A percentile compares a stretch with the other conserved stretches of the same genome.
Evolutionary conservation across 1,140 invertebrate species (phyloP).

Genomic region (Drosophila pseudoananassae): DNA sequence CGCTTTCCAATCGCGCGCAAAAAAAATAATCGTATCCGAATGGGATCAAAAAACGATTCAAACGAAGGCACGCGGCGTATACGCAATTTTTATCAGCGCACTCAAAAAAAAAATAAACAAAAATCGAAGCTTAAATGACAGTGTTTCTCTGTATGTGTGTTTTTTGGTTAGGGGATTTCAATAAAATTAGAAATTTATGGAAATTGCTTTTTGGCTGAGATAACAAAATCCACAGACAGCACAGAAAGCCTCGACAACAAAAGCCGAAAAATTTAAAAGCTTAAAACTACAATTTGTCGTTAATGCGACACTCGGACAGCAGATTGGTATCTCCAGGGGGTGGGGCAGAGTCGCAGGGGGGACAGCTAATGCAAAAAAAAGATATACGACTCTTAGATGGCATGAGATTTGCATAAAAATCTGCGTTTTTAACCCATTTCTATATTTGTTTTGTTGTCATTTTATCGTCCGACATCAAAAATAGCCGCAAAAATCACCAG

Average conservation of each 20-base stretch:
- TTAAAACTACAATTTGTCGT: conserved; percentile 80
- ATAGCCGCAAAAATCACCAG: conserved; percentile 8
- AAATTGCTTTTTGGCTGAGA: conserved; percentile 67
- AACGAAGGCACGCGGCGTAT: conserved; percentile 58
- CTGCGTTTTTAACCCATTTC: conserved; percentile 45
- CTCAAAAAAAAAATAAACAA: conserved; percentile 25
- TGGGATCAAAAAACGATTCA: conserved; percentile 21
- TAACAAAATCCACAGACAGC: conserved; percentile 51
- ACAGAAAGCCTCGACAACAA: conserved; percentile 35
- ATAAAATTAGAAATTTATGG: conserved; percentile 82
- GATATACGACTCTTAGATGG: conserved; percentile 47
- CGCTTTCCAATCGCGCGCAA: conserved; percentile 30
- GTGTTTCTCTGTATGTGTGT: conserved; percentile 1
- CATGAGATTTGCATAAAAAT: conserved; percentile 41
- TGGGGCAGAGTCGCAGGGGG: conserved; percentile 4
- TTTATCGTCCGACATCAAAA: conserved; percentile 18
- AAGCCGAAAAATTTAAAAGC: conserved; percentile 69
- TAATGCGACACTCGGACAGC: conserved; percentile 66
- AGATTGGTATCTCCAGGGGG: conserved; percentile 35
- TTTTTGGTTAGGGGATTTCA: conserved; percentile 54
- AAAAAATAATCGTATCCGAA: conserved; percentile 10
- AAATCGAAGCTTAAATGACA: conserved; percentile 25
- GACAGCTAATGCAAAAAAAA: conserved; percentile 51
- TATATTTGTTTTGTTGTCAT: conserved; percentile 8
- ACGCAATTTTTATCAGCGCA: conserved; percentile 63